A percentile compares a stretch with the other conserved stretches of the same genome.
phyloP scores from a whole-genome alignment of 2,113 vertebrate genomes.

The Ammodramus savannarum region DNA sequence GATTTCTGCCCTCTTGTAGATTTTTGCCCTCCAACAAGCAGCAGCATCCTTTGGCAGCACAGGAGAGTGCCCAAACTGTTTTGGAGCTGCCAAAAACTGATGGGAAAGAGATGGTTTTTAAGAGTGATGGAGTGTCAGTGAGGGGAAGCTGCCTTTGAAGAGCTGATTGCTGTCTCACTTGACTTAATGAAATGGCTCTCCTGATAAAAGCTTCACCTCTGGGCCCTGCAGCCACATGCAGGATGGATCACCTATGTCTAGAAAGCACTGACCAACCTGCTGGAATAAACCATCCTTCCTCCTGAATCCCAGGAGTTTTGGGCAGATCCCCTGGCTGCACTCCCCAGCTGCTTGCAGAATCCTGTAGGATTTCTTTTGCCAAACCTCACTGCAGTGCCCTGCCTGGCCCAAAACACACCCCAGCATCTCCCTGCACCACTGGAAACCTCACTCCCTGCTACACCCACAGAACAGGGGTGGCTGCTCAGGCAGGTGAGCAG shows the following conservation, averaged over 20 bases:
- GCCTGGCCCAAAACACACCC: background rate
- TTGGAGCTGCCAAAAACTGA: fast-evolving
- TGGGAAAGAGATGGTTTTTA: background rate
- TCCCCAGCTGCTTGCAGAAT: background rate
- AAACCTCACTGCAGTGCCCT: background rate
- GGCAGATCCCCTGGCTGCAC: background rate
- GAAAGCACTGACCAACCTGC: background rate
- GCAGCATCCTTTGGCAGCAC: background rate
- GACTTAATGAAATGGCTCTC: background rate
- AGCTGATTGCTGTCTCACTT: background rate
- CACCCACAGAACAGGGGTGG: background rate
- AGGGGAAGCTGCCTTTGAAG: background rate
- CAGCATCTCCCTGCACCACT: background rate
- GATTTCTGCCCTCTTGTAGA: background rate
- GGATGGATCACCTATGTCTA: fast-evolving
- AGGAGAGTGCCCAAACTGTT: background rate
- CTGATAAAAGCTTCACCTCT: background rate
- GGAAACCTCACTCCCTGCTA: background rate
- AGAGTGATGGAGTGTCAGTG: background rate
- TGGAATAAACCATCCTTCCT: background rate
- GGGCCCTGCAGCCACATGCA: background rate
- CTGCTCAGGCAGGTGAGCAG: background rate
- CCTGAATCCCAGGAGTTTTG: background rate
- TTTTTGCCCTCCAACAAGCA: background rate
- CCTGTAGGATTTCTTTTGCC: background rate